Base-by-base conservation (phyloP, 2,113 vertebrate species). In the Paramormyrops kingsleyae region DNA sequence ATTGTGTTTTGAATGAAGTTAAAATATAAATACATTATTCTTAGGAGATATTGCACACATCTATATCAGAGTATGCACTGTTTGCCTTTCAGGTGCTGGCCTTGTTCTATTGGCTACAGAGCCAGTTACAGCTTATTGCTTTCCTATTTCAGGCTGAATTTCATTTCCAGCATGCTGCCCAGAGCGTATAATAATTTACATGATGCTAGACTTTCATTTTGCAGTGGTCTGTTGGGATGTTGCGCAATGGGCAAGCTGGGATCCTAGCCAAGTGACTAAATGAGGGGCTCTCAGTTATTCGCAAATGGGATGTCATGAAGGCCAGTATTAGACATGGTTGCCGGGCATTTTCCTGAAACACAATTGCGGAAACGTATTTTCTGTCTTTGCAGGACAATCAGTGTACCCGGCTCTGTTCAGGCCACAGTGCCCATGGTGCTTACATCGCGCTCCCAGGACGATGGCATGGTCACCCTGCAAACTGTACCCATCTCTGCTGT, bases 401-500 rank as follows among this genome's bases (percentile, higher is more conserved):
- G 91, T 89, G 89, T 93, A 89, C 92, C 95, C 27, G 88, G 94
- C 39, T 95, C 95, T 21, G 89, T 31, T 35, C 88, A 83, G 31
- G 88, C 88, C 49, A 17, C 74, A 6, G 74, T 94, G 52, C 96
- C 94, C 17, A 94, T 97, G 95, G 93, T 97, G 88, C 91, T 97
- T 42, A 94, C 96, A 0, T 95, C 96, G 13, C 89, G 92, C 44
- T 53, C 93, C 27, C 93, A 94, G 0, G 92, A 90, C 24, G 89
- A 91, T 24, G 90, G 91, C 39, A 90, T 95, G 0, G 90, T 95
- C 90, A 95, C 96, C 15, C 93, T 97, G 90, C 97, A 97, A 91
- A 95, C 96, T 1, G 92, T 97, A 90, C 97, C 97, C 0, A 94
- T 97, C 91, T 94, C 95, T 88, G 94, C 95, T 49, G 94, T 97